Evolutionary conservation across 2,888 invertebrate species (phyloP).

Genomic region (Crioceris asparagi): DNA sequence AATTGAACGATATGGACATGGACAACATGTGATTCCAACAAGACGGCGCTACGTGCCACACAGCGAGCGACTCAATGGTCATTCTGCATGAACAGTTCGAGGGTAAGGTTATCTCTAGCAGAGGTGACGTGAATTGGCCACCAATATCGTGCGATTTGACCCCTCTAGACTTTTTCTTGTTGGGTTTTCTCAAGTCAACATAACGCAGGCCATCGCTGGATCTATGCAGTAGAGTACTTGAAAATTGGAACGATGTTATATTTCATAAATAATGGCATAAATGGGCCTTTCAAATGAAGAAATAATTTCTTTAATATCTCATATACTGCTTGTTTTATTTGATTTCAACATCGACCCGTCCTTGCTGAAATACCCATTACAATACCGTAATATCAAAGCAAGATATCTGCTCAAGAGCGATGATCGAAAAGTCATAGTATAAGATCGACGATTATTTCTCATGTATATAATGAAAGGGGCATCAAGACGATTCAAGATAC

Average conservation of each 20-base stretch:
- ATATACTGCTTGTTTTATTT: background rate
- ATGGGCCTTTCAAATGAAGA: background rate
- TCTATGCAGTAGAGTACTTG: background rate
- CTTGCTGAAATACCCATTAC: no score
- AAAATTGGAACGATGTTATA: no score
- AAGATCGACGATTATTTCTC: conserved; percentile 10
- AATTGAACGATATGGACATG: conserved; percentile 4
- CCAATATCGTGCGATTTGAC: background rate
- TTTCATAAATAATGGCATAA: no score
- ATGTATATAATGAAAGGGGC: conserved; percentile 4
- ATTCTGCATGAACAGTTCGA: conserved; percentile 3
- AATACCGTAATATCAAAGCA: no score
- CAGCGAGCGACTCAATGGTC: conserved; percentile 7
- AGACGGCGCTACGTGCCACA: conserved; percentile 7
- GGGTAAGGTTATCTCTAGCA: background rate
- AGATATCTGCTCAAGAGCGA: conserved; percentile 10
- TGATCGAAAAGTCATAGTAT: conserved; percentile 8
- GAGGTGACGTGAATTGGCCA: background rate
- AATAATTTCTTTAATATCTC: background rate
- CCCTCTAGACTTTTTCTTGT: background rate
- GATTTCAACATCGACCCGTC: no score
- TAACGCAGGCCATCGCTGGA: background rate
- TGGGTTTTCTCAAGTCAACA: background rate
- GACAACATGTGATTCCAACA: conserved; percentile 8
- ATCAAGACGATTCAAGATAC: conserved; percentile 7